A percentile compares a stretch with the other conserved stretches of the same genome.
phyloP scores from a whole-genome alignment of 2,797 vertebrate genomes.

The Philypnodon macrostomus region DNA sequence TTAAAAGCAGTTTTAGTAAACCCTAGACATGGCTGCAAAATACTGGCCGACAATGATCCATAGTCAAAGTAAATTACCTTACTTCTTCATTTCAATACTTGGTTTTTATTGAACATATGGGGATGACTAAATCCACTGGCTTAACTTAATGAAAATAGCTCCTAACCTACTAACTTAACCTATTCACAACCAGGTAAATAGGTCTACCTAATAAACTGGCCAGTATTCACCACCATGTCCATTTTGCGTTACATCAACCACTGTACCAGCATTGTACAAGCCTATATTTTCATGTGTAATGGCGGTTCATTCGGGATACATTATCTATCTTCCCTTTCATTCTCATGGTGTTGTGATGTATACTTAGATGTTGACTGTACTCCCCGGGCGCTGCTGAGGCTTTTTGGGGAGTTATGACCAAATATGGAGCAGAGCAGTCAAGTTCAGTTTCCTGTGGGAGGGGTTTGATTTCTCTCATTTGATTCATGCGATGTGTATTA shows the following conservation, averaged over 20 bases:
- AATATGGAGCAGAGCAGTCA: conserved; percentile 78
- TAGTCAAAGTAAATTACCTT: too few species aligned
- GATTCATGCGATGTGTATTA: conserved; percentile 33
- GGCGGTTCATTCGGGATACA: conserved; percentile 21
- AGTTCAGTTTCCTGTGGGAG: conserved; percentile 79
- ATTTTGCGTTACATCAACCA: conserved; percentile 21
- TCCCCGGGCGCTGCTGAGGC: conserved; percentile 71
- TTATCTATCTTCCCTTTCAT: conserved; percentile 45
- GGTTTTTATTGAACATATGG: too few species aligned
- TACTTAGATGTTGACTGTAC: conserved; percentile 70
- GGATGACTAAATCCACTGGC: too few species aligned
- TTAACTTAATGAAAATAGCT: too few species aligned
- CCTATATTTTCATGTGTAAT: conserved; percentile 27
- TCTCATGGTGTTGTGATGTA: conserved; percentile 65
- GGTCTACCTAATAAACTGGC: neutral
- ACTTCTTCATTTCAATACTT: too few species aligned
- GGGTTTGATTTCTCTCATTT: conserved; percentile 68
- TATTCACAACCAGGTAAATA: neutral
- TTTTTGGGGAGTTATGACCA: conserved; percentile 81
- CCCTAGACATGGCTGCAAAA: too few species aligned
- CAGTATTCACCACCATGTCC: neutral
- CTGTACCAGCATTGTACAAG: conserved; percentile 12
- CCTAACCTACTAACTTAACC: too few species aligned
- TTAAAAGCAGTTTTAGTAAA: too few species aligned
- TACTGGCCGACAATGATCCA: too few species aligned